phyloP scores from a whole-genome alignment of 2,797 vertebrate species.

The Tangara arthus region DNA sequence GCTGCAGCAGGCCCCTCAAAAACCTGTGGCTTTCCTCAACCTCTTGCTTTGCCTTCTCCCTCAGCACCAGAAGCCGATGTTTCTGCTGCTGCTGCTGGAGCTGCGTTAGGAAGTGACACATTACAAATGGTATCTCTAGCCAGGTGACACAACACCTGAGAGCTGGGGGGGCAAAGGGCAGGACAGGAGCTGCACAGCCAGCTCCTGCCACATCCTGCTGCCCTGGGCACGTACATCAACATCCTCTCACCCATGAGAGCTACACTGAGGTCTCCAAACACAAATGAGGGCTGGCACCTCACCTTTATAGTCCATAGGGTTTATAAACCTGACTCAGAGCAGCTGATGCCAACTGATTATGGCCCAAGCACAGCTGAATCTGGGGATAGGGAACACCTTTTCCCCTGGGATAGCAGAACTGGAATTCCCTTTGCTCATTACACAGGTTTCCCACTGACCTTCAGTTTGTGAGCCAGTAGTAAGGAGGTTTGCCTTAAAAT shows the following conservation, averaged over 20 bases:
- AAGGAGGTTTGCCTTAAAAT: slow-evolving; percentile 15
- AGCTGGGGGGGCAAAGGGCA: neutral
- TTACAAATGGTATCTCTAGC: neutral
- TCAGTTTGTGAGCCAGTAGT: slow-evolving; percentile 35
- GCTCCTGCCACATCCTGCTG: neutral
- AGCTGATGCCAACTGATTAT: neutral
- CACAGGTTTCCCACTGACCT: slow-evolving; percentile 23
- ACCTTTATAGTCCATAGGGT: neutral
- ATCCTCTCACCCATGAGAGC: rapidly evolving
- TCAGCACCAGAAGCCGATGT: slow-evolving; percentile 23
- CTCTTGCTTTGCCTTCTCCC: slow-evolving; percentile 43
- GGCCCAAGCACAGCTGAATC: neutral
- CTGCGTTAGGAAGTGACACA: neutral
- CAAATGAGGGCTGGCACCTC: rapidly evolving
- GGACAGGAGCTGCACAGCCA: neutral
- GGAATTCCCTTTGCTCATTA: neutral
- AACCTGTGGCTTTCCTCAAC: slow-evolving; percentile 44
- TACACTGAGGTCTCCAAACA: rapidly evolving
- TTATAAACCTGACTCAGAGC: neutral
- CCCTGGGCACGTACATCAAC: neutral
- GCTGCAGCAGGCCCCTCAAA: slow-evolving; percentile 31
- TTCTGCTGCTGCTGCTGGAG: slow-evolving; percentile 31
- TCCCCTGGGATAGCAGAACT: neutral
- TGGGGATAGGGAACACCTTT: neutral
- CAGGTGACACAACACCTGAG: neutral